Conservation (phyloP, 2,888 invertebrate genomes). For the Sturmia bella region DNA sequence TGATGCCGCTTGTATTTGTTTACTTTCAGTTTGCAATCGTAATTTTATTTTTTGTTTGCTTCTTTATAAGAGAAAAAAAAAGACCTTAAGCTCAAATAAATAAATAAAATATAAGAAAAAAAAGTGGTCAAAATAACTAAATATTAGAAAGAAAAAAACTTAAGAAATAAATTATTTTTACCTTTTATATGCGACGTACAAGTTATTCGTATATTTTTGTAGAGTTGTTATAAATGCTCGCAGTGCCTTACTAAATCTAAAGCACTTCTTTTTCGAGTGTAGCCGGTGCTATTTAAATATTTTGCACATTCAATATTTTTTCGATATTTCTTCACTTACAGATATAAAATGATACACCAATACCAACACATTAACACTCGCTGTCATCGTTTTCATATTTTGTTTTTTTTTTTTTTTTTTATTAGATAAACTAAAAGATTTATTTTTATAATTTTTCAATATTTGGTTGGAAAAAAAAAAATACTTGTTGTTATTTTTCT, state of each 20-base stretch:
- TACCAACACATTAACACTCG: slow-evolving; percentile 46
- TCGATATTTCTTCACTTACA: slow-evolving; percentile 6
- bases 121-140: not conserved
- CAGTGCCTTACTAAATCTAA: too few species aligned
- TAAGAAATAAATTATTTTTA: too few species aligned
- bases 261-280: not conserved
- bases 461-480: slow-evolving; percentile 27
- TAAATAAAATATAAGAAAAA: not conserved
- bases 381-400: slow-evolving; percentile 56
- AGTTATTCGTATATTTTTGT: too few species aligned
- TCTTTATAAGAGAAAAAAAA: not conserved
- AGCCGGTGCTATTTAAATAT: slow-evolving; percentile 16
- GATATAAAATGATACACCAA: slow-evolving; percentile 12
- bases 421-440: slow-evolving; percentile 34
- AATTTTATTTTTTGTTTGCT: slow-evolving; percentile 12
- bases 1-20: too few species aligned
- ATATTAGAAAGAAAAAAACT: too few species aligned
- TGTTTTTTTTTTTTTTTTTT: slow-evolving; percentile 5
- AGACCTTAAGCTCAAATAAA: too few species aligned
- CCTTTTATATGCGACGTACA: too few species aligned
- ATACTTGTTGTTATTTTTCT: slow-evolving; percentile 6
- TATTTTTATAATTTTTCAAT: slow-evolving; percentile 53
- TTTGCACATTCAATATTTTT: slow-evolving; percentile 33
- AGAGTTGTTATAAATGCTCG: too few species aligned
- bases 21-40: too few species aligned